A percentile compares a stretch with the other conserved stretches of the same genome.
phyloP scores from a whole-genome alignment of 2,113 vertebrate species.

The Micromys minutus region DNA sequence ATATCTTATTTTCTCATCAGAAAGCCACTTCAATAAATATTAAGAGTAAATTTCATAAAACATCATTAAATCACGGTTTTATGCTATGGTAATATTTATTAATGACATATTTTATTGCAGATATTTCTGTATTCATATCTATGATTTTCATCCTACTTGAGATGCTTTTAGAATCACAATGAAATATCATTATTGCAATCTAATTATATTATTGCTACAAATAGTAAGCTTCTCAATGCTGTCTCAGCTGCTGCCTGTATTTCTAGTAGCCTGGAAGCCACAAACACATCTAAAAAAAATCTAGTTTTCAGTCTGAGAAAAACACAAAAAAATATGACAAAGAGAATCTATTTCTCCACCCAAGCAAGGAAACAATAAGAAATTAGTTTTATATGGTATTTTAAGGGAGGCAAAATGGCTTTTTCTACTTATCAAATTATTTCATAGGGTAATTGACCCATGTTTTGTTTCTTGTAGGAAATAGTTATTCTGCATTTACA shows the following conservation, averaged over 20 bases:
- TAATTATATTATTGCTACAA: background rate
- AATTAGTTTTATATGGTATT: background rate
- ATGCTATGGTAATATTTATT: background rate
- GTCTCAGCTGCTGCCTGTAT: background rate
- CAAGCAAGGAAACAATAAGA: background rate
- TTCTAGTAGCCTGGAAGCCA: background rate
- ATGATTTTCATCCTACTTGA: background rate
- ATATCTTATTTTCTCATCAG: background rate
- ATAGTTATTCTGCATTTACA: conserved; percentile 33
- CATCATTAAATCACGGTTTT: background rate
- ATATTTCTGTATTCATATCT: background rate
- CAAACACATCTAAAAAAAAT: background rate
- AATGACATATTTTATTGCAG: background rate
- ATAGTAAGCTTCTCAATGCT: background rate
- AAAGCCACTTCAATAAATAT: background rate
- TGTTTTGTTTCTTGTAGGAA: conserved; percentile 52
- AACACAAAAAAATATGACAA: background rate
- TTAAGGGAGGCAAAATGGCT: background rate
- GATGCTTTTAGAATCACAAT: background rate
- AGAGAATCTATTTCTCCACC: background rate
- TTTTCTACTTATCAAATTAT: conserved; percentile 11
- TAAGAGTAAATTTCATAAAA: background rate
- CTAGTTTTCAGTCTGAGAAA: background rate
- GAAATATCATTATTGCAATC: background rate
- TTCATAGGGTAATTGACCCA: conserved; percentile 20